Evolutionary conservation across 2,113 vertebrate species (phyloP).

Genomic region (Mola mola): DNA sequence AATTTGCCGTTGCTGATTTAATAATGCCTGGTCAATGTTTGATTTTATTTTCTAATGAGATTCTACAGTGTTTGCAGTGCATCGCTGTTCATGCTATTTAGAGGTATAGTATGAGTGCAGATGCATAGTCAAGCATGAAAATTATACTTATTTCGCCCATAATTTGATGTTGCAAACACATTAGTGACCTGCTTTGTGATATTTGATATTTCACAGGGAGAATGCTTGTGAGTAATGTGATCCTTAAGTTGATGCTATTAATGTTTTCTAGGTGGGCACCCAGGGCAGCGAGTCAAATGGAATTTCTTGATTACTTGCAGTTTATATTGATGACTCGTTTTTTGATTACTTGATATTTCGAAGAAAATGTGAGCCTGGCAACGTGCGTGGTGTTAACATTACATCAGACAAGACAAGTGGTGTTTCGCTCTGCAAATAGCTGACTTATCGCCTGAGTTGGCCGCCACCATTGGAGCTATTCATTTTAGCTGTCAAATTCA

Average conservation of each 20-base stretch:
- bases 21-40: neutral
- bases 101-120: neutral
- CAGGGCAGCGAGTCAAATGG: neutral
- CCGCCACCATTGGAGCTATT: constrained; percentile 30
- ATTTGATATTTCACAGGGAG: neutral
- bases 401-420: neutral
- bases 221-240: neutral
- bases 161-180: neutral
- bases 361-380: neutral
- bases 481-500: constrained; percentile 53
- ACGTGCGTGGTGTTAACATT: neutral
- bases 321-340: too few species aligned
- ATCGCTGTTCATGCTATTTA: neutral
- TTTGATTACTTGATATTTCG: neutral
- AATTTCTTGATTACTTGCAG: too few species aligned
- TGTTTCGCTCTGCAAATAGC: neutral
- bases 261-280: neutral
- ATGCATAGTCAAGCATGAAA: neutral
- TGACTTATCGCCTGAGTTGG: neutral
- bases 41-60: neutral
- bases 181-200: too few species aligned
- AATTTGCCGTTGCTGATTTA: neutral
- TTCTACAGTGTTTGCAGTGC: neutral
- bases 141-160: neutral
- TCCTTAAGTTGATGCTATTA: neutral